Evolutionary conservation across 2,888 invertebrate genomes (phyloP), one percentile per base, ranked within the genome.

Genomic region (Scelioninae gen. 1): DNA sequence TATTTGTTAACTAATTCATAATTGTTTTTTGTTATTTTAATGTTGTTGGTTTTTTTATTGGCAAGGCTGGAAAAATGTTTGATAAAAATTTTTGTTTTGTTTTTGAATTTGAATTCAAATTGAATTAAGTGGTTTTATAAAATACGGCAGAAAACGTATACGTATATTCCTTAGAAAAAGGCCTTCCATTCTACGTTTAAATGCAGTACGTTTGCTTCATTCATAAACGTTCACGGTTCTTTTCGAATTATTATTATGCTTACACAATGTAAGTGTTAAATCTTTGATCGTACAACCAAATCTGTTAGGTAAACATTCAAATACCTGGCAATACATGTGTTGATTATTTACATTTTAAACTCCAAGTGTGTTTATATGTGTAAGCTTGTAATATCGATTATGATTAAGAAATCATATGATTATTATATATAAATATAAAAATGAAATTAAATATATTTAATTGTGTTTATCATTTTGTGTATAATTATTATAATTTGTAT

Each of bases 291-390:
- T 45, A 29, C 16, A 32, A 38, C 15, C 45, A 31, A 62, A 43
- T 43, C 45, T 62, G 60, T 45, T 62, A 13, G 45, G 60, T 45
- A 62, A 62, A 62, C 45, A 62, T 56, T 56, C 38, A 31, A 45
- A n/a, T 38, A n/a, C 23, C 13, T 34, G 56, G 0, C 56, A 9
- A 45, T 43, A 45, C 45, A 60, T 31, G 43, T 13, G 60, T 62
- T 62, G 31, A 45, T 62, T 62, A 62, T 43, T 62, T 62, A 62
- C 16, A 16, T 56, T 38, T 34, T 13, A 9, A 8, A 62, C 31
- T 62, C 38, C 45, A 62, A 62, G 45, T 62, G 29, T 62, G 10
- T 62, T 31, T 58, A 23, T 38, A 23, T 23, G 32, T 55, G 13
- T 31, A 43, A 11, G 43, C n/a, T 32, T 13, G 31, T 8, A 32